These are phyloP conservation scores for Halotydeus destructor DNA, from an alignment of 1,140 invertebrate genomes.

Conservation along the genomic window DNA sequence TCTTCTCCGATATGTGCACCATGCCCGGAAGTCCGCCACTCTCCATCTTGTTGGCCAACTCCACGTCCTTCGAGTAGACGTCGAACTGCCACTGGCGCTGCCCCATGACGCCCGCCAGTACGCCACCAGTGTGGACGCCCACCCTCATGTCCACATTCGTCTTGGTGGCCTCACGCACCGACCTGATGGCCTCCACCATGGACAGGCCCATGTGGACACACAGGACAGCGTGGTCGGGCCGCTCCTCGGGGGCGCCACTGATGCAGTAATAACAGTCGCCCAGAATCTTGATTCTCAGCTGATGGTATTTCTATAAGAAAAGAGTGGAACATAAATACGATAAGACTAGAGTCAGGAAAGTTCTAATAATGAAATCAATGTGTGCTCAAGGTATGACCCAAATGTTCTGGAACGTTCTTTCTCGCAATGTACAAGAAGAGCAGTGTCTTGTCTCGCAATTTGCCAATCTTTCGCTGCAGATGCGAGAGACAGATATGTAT, in stretches of 20 bases:
- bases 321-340: not conserved
- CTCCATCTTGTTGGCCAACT: conserved; percentile 96
- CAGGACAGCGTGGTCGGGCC: conserved; percentile 74
- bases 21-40: conserved; percentile 79
- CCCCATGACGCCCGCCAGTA: conserved; percentile 83
- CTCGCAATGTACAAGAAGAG: too few species aligned
- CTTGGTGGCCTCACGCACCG: conserved; percentile 81
- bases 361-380: too few species aligned
- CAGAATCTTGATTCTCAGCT: conserved; percentile 78
- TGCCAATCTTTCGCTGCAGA: too few species aligned
- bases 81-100: conserved; percentile 97
- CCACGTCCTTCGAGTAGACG: conserved; percentile 86
- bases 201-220: conserved; percentile 85
- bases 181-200: conserved; percentile 89
- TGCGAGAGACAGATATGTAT: too few species aligned
- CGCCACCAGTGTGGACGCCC: conserved; percentile 76
- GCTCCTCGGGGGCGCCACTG: conserved; percentile 57
- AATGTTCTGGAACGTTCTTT: too few species aligned
- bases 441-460: too few species aligned
- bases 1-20: conserved; percentile 86
- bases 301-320: conserved; percentile 55
- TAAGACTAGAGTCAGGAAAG: not conserved
- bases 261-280: conserved; percentile 93
- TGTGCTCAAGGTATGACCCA: too few species aligned
- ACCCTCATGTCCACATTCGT: conserved; percentile 94